Base-by-base conservation (phyloP, 2,797 vertebrate species). In the Pseudopleuronectes americanus region DNA sequence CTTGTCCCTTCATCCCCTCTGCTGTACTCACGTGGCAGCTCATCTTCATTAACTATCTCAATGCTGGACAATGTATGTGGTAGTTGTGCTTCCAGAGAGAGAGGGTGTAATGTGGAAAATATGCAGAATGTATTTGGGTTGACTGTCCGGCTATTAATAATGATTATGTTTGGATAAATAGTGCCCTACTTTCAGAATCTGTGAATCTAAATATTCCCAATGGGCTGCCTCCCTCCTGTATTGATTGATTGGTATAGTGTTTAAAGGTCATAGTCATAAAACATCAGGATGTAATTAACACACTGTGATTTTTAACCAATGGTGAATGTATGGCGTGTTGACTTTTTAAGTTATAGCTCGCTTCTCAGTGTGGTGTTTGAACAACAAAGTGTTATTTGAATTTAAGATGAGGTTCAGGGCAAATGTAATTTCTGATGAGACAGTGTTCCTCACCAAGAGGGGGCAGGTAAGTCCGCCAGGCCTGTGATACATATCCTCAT, bases 191-290 rank as follows among this genome's bases (percentile, higher is more conserved):
- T 95, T 92, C 80, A 64, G 85, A 89, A 91, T 91, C 84, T 89
- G 86, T 84, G 87, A 77, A 87, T 93, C 91, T 94, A 94, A 94
- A 94, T 93, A 94, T 94, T 94, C 94, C 94, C 93, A 92, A 90
- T 90, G 91, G 93, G 83, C 92, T 80, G 74, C 86, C 83, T 90
- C 85, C 85, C 69, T 87, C 83, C 62, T 78, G 84, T 89, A 88
- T 85, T 94, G 93, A 95, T 93, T 92, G 92, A 95, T 94, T 89
- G 90, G 91, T 93, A 76, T 79, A 77, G 84, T 90, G 90, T 89
- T 90, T 92, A 94, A 95, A 95, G 94, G 94, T 95, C 93, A 94
- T 41, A 92, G 91, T 90, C 92, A 94, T 94, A 94, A 95, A 95
- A 93, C 92, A 94, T 91, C 79, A 90, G 90, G 68, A 82, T 87